These are phyloP conservation scores for Anser brachyrhynchus DNA, from an alignment of 2,113 vertebrate species.

Conservation along the genomic window DNA sequence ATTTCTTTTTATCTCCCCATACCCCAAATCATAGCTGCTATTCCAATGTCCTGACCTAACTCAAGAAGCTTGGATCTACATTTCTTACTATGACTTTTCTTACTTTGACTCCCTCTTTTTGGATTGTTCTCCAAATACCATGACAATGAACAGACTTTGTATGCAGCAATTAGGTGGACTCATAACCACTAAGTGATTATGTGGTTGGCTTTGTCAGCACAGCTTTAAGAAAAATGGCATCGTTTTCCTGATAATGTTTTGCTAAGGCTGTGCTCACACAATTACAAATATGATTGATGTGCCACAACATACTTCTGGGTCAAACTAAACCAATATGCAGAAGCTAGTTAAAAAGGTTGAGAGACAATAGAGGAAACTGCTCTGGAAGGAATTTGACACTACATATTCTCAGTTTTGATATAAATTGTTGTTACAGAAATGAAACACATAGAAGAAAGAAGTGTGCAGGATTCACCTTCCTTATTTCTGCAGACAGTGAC, in stretches of 20 bases:
- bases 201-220: neutral
- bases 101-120: neutral
- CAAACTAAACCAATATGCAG: neutral
- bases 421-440: neutral
- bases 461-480: conserved; percentile 70
- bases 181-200: neutral
- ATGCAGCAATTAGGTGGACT: neutral
- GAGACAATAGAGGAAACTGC: neutral
- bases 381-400: neutral
- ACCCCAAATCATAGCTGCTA: neutral
- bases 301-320: neutral
- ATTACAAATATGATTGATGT: neutral
- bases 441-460: neutral
- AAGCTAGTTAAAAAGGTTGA: neutral
- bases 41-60: neutral
- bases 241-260: neutral
- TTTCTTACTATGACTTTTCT: neutral
- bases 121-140: neutral
- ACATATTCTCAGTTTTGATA: neutral
- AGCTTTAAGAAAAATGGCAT: neutral
- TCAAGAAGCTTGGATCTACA: neutral
- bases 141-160: neutral
- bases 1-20: neutral
- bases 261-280: neutral
- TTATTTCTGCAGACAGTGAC: conserved; percentile 77